Conservation (phyloP, 1,140 invertebrate species). For the Plodia interpunctella region DNA sequence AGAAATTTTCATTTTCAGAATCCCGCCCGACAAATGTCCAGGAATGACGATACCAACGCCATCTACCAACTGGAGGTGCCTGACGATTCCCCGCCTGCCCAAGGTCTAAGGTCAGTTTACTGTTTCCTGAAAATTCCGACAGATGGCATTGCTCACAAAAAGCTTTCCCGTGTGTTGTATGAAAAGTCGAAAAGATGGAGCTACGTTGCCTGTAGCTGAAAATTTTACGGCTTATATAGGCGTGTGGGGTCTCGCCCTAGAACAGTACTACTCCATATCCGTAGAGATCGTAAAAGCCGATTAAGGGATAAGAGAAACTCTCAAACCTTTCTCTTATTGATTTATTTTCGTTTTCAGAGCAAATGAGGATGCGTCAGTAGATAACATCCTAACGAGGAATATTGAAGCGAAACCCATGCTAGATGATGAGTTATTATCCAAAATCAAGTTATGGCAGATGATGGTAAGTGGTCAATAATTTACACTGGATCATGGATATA, state of each 20-base stretch:
- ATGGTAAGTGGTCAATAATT: slow-evolving; percentile 35
- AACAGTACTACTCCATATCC: too few relatives aligned
- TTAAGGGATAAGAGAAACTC: too few relatives aligned
- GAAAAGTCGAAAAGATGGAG: neutral
- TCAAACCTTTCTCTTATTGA: too few relatives aligned
- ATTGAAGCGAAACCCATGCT: slow-evolving; percentile 61
- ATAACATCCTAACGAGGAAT: slow-evolving; percentile 28
- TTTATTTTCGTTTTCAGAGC: slow-evolving; percentile 31
- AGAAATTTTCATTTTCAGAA: slow-evolving; percentile 38
- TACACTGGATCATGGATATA: too few relatives aligned
- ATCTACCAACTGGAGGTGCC: slow-evolving; percentile 43
- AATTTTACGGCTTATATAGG: too few relatives aligned
- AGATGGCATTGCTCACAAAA: slow-evolving; percentile 27
- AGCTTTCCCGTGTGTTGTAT: neutral
- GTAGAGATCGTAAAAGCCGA: too few relatives aligned
- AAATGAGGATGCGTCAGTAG: slow-evolving; percentile 32
- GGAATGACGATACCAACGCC: slow-evolving; percentile 39
- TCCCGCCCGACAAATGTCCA: slow-evolving; percentile 28
- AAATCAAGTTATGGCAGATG: slow-evolving; percentile 59
- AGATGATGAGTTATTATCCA: slow-evolving; percentile 54
- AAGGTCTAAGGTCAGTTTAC: slow-evolving; percentile 38
- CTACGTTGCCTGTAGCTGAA: neutral
- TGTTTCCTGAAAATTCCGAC: slow-evolving; percentile 6
- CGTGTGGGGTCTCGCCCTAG: too few relatives aligned
- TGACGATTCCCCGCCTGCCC: slow-evolving; percentile 29